Base-by-base conservation (phyloP, 92 coral and sea anemone species). In the Anthopleura xanthogrammica region DNA sequence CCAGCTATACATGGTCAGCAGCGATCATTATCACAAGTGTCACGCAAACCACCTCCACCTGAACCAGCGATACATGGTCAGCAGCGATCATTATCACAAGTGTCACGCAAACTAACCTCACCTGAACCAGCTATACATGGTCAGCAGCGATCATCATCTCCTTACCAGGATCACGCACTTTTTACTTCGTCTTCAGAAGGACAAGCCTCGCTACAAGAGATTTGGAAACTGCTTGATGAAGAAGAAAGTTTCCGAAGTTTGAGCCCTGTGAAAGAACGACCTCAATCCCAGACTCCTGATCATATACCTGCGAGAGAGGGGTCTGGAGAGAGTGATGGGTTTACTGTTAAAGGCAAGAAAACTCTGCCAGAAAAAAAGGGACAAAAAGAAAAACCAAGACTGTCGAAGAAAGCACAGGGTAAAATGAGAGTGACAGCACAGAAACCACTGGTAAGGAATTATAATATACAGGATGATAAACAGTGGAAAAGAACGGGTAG, bases 181-280 rank as follows among this genome's bases (percentile, higher is more conserved):
- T 91, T 93, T 73, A 93, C 99, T 16, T 96, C 97, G 16, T 96
- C 99, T 29, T 96, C 99, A 11, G 99, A 96, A 81, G 98, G 95
- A 23, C 98, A 92, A 20, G 87, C 96, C 8, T 96, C 99, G 42
- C 78, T 96, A n/a, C 94, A 94, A 65, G 99, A 96, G 73, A 90
- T 96, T 85, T 96, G 99, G 99, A 94, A 86, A 89, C 95, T 96
- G 54, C 90, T 96, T 22, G 99, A 96, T 36, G 95, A 94, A 68
- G 99, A 94, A 56, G 98, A 93, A 83, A 93, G 95, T 72, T 93
- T 93, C 76, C 86, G 86, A 23, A 93, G 93, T 77, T 82, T 90
- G 17, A 91, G 92, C 76, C 99, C 99, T 5, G 90, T 89, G 5
- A 75, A 60, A 72, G 81, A 83, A 52, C 87, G 91, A 41, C 36